Base-by-base conservation (phyloP, 1,140 invertebrate species). In the Drosophila oshimai region DNA sequence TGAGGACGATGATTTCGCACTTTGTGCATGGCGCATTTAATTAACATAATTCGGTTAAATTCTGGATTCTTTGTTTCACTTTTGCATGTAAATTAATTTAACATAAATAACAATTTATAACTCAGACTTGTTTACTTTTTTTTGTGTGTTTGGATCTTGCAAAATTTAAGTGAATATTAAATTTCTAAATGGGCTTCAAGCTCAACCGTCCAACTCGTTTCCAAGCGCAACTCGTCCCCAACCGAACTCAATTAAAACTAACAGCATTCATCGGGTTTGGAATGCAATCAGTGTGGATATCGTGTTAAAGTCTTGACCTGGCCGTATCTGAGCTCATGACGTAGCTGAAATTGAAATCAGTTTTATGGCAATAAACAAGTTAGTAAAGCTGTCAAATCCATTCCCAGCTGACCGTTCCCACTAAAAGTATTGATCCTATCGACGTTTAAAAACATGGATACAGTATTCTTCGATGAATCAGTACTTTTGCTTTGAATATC, bases 41-140 rank as follows among this genome's bases (percentile, higher is more conserved):
- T 84, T 84, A 86, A 64, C 79, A 86, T 84, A 86, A 86, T 84
- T 84, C 68, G 57, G 75, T 79, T 55, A 72, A 41, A 50, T 33
- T 65, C 58, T 49, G 18, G 39, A 29, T 26, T 29, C 7, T 42
- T 62, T 18, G 46, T 31, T 46, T 61, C 47, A 6, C 34, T 49
- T 37, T 17, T 39, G 20, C 41, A 65, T 65, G 75, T 49, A 75
- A 81, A 77, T 83, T 15, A 70, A 69, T 51, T 74, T 45, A 50
- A 47, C 37, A 67, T 49, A 84, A 74, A 84, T 67, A 55, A 41
- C 55, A 71, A 68, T 86, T 79, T 55, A 74, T 62, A 62, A 39
- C 37, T 33, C 31, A 45, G 41, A 7, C 29, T 10, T 7, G 41
- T 60, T 37, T 24, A 41, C 50, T 26, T 37, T 41, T 20, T 37